Evolutionary conservation across 53 echinoderm and acorn worm genomes (phyloP), one percentile per base, ranked within the genome.

Genomic region (Arbacia lixula): DNA sequence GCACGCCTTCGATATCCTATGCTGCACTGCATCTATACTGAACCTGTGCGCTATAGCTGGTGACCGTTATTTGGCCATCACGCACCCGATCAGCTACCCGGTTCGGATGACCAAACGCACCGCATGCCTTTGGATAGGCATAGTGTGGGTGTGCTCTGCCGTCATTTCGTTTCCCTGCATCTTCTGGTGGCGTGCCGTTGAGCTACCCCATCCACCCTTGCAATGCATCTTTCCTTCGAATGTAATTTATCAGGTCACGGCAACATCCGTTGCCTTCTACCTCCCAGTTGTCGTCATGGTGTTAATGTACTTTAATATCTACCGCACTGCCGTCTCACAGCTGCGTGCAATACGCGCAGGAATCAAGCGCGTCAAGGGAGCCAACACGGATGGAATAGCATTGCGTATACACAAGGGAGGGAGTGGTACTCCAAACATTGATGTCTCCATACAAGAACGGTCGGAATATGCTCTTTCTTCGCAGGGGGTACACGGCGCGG

Each of bases 121-220:
- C 50, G 99, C 94, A 2, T 56, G 90, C 21, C 42, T 85, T 0
- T 88, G 92, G 33, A 92, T 99, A 58, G 91, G 80, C 20, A 40
- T 88, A 11, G 92, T 90, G 78, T 99, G 99, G 99, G 64, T 90
- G 21, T 88, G 95, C 35, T 95, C 99, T 8, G 68, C 91, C 10
- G 83, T 90, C 12, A 94, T 99, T 54, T 99, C 99, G 9, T 99
- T 99, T 85, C 98, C 98, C 31, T 92, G 90, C 49, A 92, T 98
- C 6, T 88, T 68, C 34, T 98, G 98, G 98, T 98, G 98, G 98
- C 88, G 88, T 9, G 90, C 90, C 26, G 92, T 98, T 0, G 98
- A 94, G 56, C 93, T 89, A 0, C 62, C 79, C 1, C 77, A 90
- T 10, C 84, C 74, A 14, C 69, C 83, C 1, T 66, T 39, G 8